phyloP scores from a whole-genome alignment of 2,888 invertebrate species.

The Labia minor region DNA sequence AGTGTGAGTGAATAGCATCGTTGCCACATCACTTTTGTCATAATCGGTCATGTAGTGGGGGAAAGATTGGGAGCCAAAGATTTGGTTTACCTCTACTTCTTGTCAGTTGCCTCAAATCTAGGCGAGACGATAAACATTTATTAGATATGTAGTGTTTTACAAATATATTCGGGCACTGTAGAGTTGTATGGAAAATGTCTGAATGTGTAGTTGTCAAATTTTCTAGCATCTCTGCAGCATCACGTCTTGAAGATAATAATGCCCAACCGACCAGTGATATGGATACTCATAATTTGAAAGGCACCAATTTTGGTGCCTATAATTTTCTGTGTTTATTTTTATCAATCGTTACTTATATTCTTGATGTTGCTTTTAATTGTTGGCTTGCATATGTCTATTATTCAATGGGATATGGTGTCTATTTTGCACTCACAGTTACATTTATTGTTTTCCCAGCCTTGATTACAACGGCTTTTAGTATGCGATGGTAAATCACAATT shows the following conservation, averaged over 20 bases:
- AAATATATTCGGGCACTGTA: no score
- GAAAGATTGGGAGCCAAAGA: no score
- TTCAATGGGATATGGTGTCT: conserved; percentile 34
- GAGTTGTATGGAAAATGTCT: conserved; percentile 34
- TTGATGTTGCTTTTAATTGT: conserved; percentile 37
- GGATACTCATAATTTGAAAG: conserved; percentile 15
- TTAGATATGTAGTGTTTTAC: no score
- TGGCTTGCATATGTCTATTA: conserved; percentile 38
- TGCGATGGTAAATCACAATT: conserved; percentile 38
- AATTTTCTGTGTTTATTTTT: conserved; percentile 37
- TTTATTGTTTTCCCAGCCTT: conserved; percentile 42
- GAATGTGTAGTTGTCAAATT: conserved; percentile 38
- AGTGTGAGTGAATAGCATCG: no score
- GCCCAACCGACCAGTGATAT: conserved; percentile 21
- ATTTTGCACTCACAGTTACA: conserved; percentile 42
- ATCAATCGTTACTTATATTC: conserved; percentile 38
- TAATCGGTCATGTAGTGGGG: no score
- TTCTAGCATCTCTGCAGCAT: conserved; percentile 36
- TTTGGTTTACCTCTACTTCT: no score
- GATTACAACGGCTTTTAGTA: conserved; percentile 41
- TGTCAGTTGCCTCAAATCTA: no score
- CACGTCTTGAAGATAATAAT: conserved; percentile 34
- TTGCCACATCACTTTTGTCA: no score
- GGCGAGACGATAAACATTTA: no score
- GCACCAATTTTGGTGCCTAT: conserved; percentile 25